Evolutionary conservation across 2,888 invertebrate species (phyloP), one percentile per base, ranked within the genome.

Genomic region (Autographa pulchrina): DNA sequence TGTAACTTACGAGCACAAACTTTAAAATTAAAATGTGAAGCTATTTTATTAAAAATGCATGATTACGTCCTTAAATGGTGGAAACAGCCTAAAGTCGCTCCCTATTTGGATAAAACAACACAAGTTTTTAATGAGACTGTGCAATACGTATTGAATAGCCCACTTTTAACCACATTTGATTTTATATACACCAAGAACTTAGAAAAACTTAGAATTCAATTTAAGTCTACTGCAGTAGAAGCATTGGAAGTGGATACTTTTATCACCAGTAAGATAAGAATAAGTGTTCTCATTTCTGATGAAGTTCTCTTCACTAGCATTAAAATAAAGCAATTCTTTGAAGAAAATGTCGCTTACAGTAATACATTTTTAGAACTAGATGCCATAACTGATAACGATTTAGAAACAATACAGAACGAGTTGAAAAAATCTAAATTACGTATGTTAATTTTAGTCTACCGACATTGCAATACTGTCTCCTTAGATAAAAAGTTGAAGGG

Each of bases 21-120:
- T 2, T 65, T 75, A 31, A 70, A 64, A 31, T 35, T 77, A 7
- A 80, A 84, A 72, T 48, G 60, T n/a, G 77, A 79, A 64, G 77
- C 81, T 6, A 74, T 85, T 41, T 85, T 79, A 64, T 64, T 79
- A 14, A 70, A 71, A 62, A 71, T 84, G 52, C 85, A 85, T n/a
- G 78, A 85, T 32, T 65, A 43, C 35, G 48, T 85, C 43, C 85
- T 82, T 64, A 82, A 83, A 8, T 85, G 85, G 85, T 83, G 85
- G 79, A 77, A 83, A 66, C 18, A 65, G 3, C 65, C 65, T 6
- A 20, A 20, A 7, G 59, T 60, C 1, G 75, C 73, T 25, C 62
- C 71, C 2, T 83, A 82, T 73, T 72, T 82, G 11, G 78, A 74
- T 25, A 61, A 84, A 32, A 48, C 63, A 13, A 82, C 80, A 52